These are phyloP conservation scores for Psophia crepitans DNA, from an alignment of 2,113 vertebrate species.

Conservation along the genomic window DNA sequence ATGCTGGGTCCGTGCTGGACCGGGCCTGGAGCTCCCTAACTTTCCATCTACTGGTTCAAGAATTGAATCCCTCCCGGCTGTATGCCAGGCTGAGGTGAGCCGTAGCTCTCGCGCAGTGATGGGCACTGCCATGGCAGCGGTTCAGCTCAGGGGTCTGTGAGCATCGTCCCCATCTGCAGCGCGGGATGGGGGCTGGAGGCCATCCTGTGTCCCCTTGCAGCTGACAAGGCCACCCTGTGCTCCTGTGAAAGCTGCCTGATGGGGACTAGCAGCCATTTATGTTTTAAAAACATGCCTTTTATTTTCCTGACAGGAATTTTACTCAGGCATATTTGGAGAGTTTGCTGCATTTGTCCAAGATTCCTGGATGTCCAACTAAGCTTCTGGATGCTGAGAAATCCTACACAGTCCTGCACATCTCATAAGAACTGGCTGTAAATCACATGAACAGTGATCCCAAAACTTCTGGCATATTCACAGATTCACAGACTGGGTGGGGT, in stretches of 20 bases:
- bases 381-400: background rate
- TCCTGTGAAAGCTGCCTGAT: background rate
- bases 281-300: background rate
- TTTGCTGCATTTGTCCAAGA: background rate
- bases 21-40: background rate
- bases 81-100: background rate
- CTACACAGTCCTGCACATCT: background rate
- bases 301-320: background rate
- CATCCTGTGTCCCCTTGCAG: background rate
- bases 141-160: background rate
- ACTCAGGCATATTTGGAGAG: background rate
- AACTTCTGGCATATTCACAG: background rate
- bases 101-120: fast-evolving
- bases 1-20: background rate
- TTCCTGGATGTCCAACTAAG: background rate
- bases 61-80: background rate
- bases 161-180: background rate
- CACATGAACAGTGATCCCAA: background rate
- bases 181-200: fast-evolving
- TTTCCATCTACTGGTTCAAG: background rate
- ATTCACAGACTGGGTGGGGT: too few relatives aligned
- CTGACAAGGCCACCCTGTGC: too few relatives aligned
- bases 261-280: too few relatives aligned
- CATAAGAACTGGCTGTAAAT: background rate
- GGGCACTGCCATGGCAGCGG: fast-evolving